Percentiles rank a stretch among this genome's conserved stretches.
Evolutionary conservation across 1,140 invertebrate genomes (phyloP).

Genomic region (Atta cephalotes): DNA sequence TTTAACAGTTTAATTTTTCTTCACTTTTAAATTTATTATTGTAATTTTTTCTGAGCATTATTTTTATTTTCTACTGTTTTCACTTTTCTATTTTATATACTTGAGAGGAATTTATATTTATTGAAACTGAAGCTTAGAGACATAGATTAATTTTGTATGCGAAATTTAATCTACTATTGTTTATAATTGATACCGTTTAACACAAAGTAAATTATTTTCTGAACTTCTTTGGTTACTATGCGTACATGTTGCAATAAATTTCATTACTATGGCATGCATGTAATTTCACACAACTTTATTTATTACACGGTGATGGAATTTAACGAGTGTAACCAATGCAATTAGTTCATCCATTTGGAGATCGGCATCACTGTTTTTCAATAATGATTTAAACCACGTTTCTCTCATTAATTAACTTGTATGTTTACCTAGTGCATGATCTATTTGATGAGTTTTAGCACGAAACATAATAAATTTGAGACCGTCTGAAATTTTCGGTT

Average conservation of each 20-base stretch:
- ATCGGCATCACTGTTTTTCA: slow-evolving; percentile 52
- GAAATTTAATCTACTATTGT: slow-evolving; percentile 20
- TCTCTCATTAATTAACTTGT: slow-evolving; percentile 65
- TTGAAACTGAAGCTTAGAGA: not conserved
- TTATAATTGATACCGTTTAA: not conserved
- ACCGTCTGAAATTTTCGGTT: slow-evolving; percentile 18
- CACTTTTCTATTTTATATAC: not conserved
- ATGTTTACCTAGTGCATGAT: not conserved
- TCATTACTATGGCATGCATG: slow-evolving; percentile 40
- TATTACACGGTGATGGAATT: slow-evolving; percentile 39
- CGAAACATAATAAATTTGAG: slow-evolving; percentile 2
- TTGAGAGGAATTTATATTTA: not conserved
- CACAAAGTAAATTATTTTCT: slow-evolving; percentile 33
- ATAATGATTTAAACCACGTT: slow-evolving; percentile 64
- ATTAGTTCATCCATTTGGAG: slow-evolving; percentile 58
- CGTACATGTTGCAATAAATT: slow-evolving; percentile 34
- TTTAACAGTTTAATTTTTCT: not conserved
- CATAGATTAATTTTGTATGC: not conserved
- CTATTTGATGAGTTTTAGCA: not conserved
- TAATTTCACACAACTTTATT: slow-evolving; percentile 40
- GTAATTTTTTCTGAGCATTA: not conserved
- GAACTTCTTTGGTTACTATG: not conserved
- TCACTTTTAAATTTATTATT: not conserved
- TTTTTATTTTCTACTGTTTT: not conserved
- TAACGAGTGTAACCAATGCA: slow-evolving; percentile 62